A percentile compares a stretch with the other conserved stretches of the same genome.
phyloP scores from a whole-genome alignment of 2,113 vertebrate genomes.

The Elaphurus davidianus region DNA sequence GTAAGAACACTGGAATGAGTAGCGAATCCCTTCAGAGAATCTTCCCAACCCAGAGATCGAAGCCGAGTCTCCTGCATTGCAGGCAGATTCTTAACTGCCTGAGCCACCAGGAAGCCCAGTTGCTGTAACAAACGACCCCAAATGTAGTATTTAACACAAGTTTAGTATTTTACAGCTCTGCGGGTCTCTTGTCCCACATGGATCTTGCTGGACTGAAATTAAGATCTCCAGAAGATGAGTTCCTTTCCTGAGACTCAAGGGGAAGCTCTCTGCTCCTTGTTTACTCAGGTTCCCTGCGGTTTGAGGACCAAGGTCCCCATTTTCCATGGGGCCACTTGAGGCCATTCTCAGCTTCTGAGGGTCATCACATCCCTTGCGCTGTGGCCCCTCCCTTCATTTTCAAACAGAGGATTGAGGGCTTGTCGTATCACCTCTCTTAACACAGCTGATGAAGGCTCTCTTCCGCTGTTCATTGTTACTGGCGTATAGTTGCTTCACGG shows the following conservation, averaged over 20 bases:
- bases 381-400: not conserved
- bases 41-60: no score
- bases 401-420: not conserved
- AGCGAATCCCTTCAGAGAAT: no score
- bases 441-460: no score
- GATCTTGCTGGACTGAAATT: not conserved
- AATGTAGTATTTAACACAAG: not conserved
- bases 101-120: no score
- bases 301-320: not conserved
- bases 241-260: not conserved
- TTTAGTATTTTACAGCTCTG: not conserved
- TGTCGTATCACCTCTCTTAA: not conserved
- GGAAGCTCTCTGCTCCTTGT: not conserved
- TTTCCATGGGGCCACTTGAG: not conserved
- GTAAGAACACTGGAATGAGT: no score
- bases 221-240: not conserved
- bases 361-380: not conserved
- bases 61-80: no score
- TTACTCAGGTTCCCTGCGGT: not conserved
- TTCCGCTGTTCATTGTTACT: no score
- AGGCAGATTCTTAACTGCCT: no score
- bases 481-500: no score
- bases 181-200: not conserved
- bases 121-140: not conserved
- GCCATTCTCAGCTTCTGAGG: not conserved